phyloP scores from a whole-genome alignment of 2,888 invertebrate species.

The Pseudococcus viburni region DNA sequence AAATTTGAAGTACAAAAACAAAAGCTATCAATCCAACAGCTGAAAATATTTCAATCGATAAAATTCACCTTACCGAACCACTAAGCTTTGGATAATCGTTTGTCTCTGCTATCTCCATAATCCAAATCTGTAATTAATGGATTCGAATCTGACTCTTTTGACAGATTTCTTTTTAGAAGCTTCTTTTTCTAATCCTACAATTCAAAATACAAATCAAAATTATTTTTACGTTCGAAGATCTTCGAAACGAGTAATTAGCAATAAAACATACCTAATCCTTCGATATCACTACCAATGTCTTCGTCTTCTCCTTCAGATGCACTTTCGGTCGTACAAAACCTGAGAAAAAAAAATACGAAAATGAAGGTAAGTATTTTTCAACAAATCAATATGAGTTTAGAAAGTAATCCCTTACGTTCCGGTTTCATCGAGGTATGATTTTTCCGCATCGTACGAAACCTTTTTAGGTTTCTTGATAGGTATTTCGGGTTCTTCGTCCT shows the following conservation, averaged over 20 bases:
- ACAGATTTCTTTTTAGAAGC: conserved; percentile 70
- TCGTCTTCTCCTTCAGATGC: conserved; percentile 70
- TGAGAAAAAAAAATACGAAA: conserved; percentile 53
- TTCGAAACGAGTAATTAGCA: not conserved
- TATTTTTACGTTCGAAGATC: not conserved
- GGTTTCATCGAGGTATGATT: conserved; percentile 70
- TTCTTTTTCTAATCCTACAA: conserved; percentile 78
- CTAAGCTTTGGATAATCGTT: conserved; percentile 83
- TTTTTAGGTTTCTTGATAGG: conserved; percentile 76
- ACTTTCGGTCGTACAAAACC: conserved; percentile 70
- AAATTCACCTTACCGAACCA: conserved; percentile 83
- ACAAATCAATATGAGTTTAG: not conserved
- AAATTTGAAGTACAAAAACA: not conserved
- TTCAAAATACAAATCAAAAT: not conserved
- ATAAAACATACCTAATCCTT: conserved; percentile 65
- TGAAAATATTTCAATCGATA: conserved; percentile 19
- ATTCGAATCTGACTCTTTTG: conserved; percentile 72
- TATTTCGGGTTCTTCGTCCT: conserved; percentile 76
- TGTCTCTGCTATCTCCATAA: conserved; percentile 81
- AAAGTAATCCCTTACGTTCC: conserved; percentile 70
- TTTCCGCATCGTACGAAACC: conserved; percentile 71
- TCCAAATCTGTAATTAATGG: conserved; percentile 88
- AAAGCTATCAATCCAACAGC: not conserved
- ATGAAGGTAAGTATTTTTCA: not conserved
- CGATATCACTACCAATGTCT: conserved; percentile 69